Evolutionary conservation across 2,113 vertebrate species (phyloP).

Genomic region (Elaphurus davidianus): DNA sequence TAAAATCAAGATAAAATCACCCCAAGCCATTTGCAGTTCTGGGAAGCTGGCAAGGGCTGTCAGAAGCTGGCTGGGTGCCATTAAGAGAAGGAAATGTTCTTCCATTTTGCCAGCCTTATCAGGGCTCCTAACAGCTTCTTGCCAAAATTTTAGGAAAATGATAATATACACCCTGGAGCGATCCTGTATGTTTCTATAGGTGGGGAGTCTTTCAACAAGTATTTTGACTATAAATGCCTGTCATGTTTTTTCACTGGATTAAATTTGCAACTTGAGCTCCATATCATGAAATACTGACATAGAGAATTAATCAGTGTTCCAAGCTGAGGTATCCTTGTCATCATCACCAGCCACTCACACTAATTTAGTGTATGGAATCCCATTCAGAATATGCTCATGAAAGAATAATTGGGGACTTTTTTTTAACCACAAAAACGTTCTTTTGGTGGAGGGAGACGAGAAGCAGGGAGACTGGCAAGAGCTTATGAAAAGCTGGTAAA

Average conservation of each 20-base stretch:
- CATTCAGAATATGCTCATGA: neutral
- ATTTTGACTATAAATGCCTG: slow-evolving; percentile 26
- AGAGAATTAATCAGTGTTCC: neutral
- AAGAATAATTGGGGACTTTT: neutral
- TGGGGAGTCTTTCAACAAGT: slow-evolving; percentile 44
- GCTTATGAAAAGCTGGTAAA: neutral
- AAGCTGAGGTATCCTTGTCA: neutral
- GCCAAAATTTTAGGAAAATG: slow-evolving; percentile 62
- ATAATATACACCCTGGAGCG: slow-evolving; percentile 2
- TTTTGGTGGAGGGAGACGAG: neutral
- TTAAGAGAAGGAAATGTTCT: slow-evolving; percentile 67
- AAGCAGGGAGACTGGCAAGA: neutral
- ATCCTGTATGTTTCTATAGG: slow-evolving; percentile 30
- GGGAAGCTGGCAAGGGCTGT: slow-evolving; percentile 70
- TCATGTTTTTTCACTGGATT: slow-evolving; percentile 23
- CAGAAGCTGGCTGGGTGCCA: slow-evolving; percentile 51
- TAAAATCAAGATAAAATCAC: slow-evolving; percentile 36
- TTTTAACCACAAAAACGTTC: neutral
- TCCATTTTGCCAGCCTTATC: slow-evolving; percentile 53
- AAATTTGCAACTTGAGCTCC: slow-evolving; percentile 49
- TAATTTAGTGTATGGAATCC: neutral
- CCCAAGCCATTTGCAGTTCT: slow-evolving; percentile 60
- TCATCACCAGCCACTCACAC: neutral
- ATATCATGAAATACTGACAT: slow-evolving; percentile 44
- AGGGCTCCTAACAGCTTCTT: slow-evolving; percentile 32